Evolutionary conservation across 2,888 invertebrate species (phyloP).

Genomic region (Cheilosia vernalis): DNA sequence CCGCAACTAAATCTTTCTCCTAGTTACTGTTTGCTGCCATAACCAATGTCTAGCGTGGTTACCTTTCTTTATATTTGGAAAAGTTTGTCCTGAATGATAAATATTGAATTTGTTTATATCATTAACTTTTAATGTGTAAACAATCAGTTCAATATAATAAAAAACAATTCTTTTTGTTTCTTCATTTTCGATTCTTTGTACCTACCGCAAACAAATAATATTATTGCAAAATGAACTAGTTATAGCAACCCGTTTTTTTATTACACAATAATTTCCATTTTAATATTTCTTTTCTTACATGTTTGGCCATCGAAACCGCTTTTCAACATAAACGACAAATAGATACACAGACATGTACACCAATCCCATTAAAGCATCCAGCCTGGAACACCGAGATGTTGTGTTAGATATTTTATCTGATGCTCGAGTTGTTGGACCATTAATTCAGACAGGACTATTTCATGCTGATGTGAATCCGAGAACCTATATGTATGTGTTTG

Average conservation of each 20-base stretch:
- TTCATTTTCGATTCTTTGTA: too few relatives aligned
- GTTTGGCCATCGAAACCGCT: conserved; percentile 6
- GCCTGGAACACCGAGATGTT: conserved; percentile 88
- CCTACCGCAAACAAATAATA: too few relatives aligned
- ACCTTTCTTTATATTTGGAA: too few relatives aligned
- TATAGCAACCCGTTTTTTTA: not conserved
- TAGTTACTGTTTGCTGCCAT: too few relatives aligned
- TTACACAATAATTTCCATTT: conserved; percentile 14
- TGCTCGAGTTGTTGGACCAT: conserved; percentile 92
- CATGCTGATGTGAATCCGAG: conserved; percentile 90
- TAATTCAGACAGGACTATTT: conserved; percentile 89
- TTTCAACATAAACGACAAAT: conserved; percentile 48
- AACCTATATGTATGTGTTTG: conserved; percentile 94
- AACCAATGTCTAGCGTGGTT: too few relatives aligned
- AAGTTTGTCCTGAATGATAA: too few relatives aligned
- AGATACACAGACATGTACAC: conserved; percentile 86
- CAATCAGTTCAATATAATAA: too few relatives aligned
- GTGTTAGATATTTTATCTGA: conserved; percentile 95
- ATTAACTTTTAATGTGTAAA: too few relatives aligned
- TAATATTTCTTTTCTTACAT: conserved; percentile 53
- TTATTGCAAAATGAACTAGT: too few relatives aligned
- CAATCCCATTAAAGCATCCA: conserved; percentile 85
- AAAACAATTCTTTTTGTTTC: too few relatives aligned
- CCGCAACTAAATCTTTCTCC: too few relatives aligned
- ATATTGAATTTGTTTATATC: too few relatives aligned